A percentile compares a stretch with the other conserved stretches of the same genome.
Evolutionary conservation across 2,113 vertebrate species (phyloP).

Genomic region (Ranitomeya variabilis): DNA sequence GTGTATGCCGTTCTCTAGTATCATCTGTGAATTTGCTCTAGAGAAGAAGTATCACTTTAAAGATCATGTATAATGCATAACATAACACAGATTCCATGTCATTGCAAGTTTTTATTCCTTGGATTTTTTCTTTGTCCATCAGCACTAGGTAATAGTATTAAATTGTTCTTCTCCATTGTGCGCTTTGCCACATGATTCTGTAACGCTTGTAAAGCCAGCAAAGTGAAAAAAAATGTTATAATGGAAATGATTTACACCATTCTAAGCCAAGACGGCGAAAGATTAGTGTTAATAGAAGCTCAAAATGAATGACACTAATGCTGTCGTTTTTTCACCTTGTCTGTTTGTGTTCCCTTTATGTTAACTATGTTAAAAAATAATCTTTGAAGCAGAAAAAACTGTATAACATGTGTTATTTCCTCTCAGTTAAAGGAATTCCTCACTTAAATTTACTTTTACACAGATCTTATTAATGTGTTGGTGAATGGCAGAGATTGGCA

Average conservation of each 20-base stretch:
- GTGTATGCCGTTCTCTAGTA: background rate
- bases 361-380: background rate
- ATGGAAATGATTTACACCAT: background rate
- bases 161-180: background rate
- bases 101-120: background rate
- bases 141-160: background rate
- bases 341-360: background rate
- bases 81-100: background rate
- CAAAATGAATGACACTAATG: background rate
- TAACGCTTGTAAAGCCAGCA: slow-evolving; percentile 12
- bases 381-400: background rate
- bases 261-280: background rate
- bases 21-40: background rate
- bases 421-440: background rate
- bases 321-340: background rate
- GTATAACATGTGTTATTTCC: background rate
- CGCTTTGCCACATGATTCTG: background rate
- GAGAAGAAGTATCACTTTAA: background rate
- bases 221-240: background rate
- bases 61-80: background rate
- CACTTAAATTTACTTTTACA: too few species aligned
- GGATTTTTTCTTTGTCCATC: background rate
- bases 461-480: too few species aligned
- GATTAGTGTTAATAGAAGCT: background rate
- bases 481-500: too few species aligned